Evolutionary conservation across 2,888 invertebrate species (phyloP).

Genomic region (Eupsilia transversa): DNA sequence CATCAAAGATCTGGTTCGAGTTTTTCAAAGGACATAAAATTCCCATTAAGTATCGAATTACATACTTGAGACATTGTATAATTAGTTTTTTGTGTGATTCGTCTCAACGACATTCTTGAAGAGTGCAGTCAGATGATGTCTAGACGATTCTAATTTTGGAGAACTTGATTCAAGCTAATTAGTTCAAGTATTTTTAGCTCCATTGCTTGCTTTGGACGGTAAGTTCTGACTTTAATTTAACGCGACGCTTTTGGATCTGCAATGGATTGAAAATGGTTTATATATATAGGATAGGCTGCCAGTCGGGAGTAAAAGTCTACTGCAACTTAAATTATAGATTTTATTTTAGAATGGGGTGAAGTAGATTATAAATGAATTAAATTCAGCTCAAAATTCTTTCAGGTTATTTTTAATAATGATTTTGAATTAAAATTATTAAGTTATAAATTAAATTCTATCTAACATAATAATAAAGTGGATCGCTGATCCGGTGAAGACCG

Average conservation of each 20-base stretch:
- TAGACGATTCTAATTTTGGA: conserved; percentile 62
- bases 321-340: conserved; percentile 1
- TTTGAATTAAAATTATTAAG: not conserved
- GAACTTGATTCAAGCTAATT: conserved; percentile 29
- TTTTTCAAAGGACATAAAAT: conserved; percentile 30
- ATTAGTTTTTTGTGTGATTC: conserved; percentile 53
- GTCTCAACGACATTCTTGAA: conserved; percentile 57
- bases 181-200: conserved; percentile 29
- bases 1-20: conserved; percentile 32
- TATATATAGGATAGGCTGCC: too few species aligned
- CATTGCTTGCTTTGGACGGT: conserved; percentile 18
- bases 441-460: not conserved
- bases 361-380: not conserved
- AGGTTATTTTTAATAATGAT: not conserved
- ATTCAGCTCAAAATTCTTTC: not conserved
- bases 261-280: conserved; percentile 14
- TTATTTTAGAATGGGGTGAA: not conserved
- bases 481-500: not conserved
- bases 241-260: not conserved
- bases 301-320: not conserved
- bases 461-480: too few species aligned
- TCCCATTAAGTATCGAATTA: conserved; percentile 46
- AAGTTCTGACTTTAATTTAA: too few species aligned
- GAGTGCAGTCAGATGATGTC: conserved; percentile 58
- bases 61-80: conserved; percentile 39